Evolutionary conservation across 1,140 invertebrate species (phyloP).

Genomic region (Heterodera carotae): DNA sequence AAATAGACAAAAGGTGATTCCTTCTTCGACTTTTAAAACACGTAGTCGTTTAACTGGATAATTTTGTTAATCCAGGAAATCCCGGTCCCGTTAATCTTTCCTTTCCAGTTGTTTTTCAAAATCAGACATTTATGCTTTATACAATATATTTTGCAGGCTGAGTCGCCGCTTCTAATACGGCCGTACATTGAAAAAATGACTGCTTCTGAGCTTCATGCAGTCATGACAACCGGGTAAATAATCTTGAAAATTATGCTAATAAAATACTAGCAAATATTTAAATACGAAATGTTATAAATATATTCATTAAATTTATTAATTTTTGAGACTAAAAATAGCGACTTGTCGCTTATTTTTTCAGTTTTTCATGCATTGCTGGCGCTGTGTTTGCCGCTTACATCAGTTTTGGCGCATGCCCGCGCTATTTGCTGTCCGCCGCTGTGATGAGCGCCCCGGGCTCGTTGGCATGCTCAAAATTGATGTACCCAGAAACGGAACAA

Average conservation of each 20-base stretch:
- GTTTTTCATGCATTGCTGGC: conserved; percentile 89
- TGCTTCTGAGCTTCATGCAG: conserved; percentile 82
- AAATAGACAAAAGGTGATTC: too few species aligned
- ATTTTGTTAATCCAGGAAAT: too few species aligned
- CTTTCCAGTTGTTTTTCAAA: too few species aligned
- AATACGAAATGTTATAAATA: too few species aligned
- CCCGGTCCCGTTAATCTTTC: too few species aligned
- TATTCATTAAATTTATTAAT: background rate
- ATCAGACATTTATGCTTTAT: background rate
- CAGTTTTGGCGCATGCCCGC: conserved; percentile 77
- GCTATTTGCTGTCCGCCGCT: conserved; percentile 67
- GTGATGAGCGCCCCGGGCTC: conserved; percentile 63
- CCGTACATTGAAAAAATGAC: conserved; percentile 81
- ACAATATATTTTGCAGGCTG: conserved; percentile 66
- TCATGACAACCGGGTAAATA: conserved; percentile 81
- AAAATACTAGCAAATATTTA: too few species aligned
- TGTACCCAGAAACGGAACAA: conserved; percentile 63
- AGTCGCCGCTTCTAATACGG: conserved; percentile 81
- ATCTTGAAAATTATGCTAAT: too few species aligned
- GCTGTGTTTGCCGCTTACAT: conserved; percentile 78
- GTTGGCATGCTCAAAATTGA: conserved; percentile 59
- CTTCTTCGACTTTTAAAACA: too few species aligned
- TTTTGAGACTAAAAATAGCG: background rate
- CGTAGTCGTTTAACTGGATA: too few species aligned
- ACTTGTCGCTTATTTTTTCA: background rate